These are phyloP conservation scores for Puntigrus tetrazona DNA, from an alignment of 2,113 vertebrate genomes.

Conservation along the genomic window DNA sequence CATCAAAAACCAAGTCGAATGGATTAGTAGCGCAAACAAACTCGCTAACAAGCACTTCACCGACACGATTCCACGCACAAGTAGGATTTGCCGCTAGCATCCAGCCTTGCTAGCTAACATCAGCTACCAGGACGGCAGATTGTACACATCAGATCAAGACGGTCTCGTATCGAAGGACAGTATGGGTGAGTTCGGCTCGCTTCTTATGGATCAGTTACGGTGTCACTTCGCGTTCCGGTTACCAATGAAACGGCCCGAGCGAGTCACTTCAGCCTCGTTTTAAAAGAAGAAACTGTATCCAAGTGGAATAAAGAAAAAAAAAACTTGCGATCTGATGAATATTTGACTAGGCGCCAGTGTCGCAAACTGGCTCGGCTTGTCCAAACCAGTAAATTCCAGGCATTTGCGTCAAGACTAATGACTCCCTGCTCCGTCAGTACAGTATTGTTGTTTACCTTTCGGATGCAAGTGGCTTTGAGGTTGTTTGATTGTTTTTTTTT, in stretches of 20 bases:
- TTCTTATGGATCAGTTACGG: slow-evolving; percentile 61
- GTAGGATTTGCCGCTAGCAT: slow-evolving; percentile 51
- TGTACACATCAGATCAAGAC: slow-evolving; percentile 61
- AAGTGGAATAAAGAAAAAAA: background rate
- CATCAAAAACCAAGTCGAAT: slow-evolving; percentile 60
- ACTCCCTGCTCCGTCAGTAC: background rate
- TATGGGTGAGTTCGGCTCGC: slow-evolving; percentile 75
- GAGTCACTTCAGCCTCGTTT: background rate
- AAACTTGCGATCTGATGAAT: slow-evolving; percentile 15
- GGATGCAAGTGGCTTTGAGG: background rate
- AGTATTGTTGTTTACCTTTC: background rate
- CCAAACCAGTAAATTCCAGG: slow-evolving; percentile 38
- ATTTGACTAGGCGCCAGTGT: slow-evolving; percentile 24
- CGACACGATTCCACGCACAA: slow-evolving; percentile 28
- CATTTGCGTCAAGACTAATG: slow-evolving; percentile 2
- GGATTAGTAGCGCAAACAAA: slow-evolving; percentile 57
- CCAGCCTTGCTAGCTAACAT: slow-evolving; percentile 62
- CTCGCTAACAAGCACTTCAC: slow-evolving; percentile 28
- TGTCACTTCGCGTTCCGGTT: slow-evolving; percentile 22
- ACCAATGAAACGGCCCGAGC: slow-evolving; percentile 54
- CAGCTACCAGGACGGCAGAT: slow-evolving; percentile 59
- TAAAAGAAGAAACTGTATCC: background rate
- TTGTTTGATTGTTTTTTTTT: background rate
- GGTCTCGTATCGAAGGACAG: slow-evolving; percentile 59
- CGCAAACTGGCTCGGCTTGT: slow-evolving; percentile 37